A percentile compares a stretch with the other conserved stretches of the same genome.
These are phyloP conservation scores for Acanthopleura granulata DNA, from an alignment of 2,888 invertebrate genomes.

Conservation along the genomic window DNA sequence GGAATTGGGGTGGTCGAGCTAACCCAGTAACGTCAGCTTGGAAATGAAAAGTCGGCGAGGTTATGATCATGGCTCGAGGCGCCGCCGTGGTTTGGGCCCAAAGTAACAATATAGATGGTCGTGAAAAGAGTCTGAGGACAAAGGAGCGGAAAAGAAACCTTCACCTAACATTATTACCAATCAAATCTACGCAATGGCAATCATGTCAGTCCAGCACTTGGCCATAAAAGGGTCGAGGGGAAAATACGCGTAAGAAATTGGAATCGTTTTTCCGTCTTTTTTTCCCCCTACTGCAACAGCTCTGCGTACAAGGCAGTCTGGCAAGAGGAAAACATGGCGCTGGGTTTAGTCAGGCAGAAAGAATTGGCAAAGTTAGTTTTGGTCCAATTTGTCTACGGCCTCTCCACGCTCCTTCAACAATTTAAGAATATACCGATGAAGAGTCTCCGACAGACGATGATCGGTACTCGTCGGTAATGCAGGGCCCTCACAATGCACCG, in stretches of 20 bases:
- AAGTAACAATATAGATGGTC: constrained; percentile 16
- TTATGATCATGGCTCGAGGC: constrained; percentile 15
- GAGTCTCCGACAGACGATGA: background rate
- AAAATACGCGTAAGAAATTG: constrained; percentile 9
- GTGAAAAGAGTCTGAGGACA: background rate
- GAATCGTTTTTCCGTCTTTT: background rate
- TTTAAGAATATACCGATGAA: constrained; percentile 9
- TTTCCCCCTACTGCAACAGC: background rate
- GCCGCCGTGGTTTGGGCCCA: background rate
- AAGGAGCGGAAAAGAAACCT: background rate
- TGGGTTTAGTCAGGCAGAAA: background rate
- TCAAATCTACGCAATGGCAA: constrained; percentile 15
- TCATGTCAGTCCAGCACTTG: constrained; percentile 1
- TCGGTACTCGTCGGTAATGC: constrained; percentile 1
- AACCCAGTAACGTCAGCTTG: constrained; percentile 8
- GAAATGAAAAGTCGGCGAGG: constrained; percentile 10
- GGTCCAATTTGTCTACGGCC: constrained; percentile 16
- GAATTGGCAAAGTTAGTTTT: constrained; percentile 17
- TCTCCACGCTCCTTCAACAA: constrained; percentile 13
- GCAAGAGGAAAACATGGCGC: background rate
- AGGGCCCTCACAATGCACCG: background rate
- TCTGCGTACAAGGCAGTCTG: background rate
- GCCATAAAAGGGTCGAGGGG: background rate
- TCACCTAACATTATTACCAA: constrained; percentile 5
- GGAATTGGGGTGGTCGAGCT: constrained; percentile 12